Percentiles rank a stretch among this genome's conserved stretches.
Conservation (phyloP, 2,797 vertebrate genomes). For the Manis crassicaudata region DNA sequence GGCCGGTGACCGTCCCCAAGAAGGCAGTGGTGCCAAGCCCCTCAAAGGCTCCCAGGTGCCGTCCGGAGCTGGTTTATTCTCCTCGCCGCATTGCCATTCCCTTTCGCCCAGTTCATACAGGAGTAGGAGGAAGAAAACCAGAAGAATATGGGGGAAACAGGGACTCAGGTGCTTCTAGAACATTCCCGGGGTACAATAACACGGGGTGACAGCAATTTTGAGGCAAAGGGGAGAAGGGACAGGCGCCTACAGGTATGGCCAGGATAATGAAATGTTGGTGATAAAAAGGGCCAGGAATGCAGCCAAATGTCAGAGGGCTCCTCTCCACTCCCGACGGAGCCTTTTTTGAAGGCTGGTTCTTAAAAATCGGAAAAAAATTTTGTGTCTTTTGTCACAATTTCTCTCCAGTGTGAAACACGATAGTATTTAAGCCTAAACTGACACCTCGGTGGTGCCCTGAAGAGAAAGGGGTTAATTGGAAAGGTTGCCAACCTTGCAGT, state of each 20-base stretch:
- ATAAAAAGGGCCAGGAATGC: conserved; percentile 46
- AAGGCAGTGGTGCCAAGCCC: not conserved
- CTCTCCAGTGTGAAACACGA: conserved; percentile 48
- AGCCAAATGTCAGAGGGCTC: conserved; percentile 57
- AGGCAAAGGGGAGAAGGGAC: conserved; percentile 41
- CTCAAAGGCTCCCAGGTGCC: not conserved
- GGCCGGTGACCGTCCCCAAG: not conserved
- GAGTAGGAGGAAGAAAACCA: not conserved
- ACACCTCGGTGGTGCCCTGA: conserved; percentile 48
- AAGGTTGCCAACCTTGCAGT: conserved; percentile 68
- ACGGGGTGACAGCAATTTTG: conserved; percentile 16
- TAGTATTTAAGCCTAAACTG: conserved; percentile 68
- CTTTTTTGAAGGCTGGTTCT: conserved; percentile 33
- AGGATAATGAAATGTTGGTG: conserved; percentile 54
- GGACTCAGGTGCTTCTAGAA: not conserved
- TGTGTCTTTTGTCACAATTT: conserved; percentile 55
- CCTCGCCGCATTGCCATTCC: not conserved
- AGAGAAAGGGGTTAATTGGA: conserved; percentile 72
- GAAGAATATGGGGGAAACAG: not conserved
- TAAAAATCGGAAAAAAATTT: conserved; percentile 56
- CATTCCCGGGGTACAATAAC: not conserved
- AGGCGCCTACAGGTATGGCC: not conserved
- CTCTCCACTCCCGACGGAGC: not conserved
- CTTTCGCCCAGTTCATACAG: conserved; percentile 16
- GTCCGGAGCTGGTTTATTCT: not conserved